These are phyloP conservation scores for Suncus etruscus DNA, from an alignment of 2,113 vertebrate genomes.

Conservation along the genomic window DNA sequence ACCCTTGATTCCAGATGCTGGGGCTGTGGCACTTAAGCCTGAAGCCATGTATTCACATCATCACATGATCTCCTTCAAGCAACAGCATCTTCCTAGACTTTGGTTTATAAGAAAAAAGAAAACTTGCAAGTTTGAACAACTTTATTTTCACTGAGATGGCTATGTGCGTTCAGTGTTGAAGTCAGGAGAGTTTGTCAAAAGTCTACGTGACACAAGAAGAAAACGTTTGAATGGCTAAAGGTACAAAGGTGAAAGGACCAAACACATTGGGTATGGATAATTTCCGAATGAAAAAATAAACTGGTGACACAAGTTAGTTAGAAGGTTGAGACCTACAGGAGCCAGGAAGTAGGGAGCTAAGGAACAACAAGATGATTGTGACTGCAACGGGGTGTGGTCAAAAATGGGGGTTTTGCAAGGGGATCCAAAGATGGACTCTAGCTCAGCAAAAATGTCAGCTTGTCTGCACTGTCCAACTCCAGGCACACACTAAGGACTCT, in stretches of 20 bases:
- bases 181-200: background rate
- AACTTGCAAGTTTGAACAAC: background rate
- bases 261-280: slow-evolving; percentile 21
- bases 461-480: fast-evolving
- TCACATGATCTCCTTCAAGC: background rate
- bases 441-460: background rate
- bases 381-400: background rate
- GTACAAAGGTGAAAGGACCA: slow-evolving; percentile 16
- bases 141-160: slow-evolving; percentile 12
- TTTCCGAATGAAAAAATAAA: background rate
- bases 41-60: background rate
- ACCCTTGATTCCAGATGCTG: background rate
- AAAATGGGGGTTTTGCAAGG: background rate
- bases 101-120: background rate
- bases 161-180: too few relatives aligned
- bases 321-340: background rate
- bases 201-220: background rate
- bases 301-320: background rate
- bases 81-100: background rate
- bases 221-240: background rate
- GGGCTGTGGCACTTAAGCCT: fast-evolving
- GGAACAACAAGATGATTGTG: background rate
- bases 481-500: background rate
- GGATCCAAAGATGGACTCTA: background rate
- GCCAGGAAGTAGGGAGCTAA: background rate